Percentiles rank a stretch among this genome's conserved stretches.
Conservation (phyloP, 2,888 invertebrate genomes). For the Philhelius pedissequus region DNA sequence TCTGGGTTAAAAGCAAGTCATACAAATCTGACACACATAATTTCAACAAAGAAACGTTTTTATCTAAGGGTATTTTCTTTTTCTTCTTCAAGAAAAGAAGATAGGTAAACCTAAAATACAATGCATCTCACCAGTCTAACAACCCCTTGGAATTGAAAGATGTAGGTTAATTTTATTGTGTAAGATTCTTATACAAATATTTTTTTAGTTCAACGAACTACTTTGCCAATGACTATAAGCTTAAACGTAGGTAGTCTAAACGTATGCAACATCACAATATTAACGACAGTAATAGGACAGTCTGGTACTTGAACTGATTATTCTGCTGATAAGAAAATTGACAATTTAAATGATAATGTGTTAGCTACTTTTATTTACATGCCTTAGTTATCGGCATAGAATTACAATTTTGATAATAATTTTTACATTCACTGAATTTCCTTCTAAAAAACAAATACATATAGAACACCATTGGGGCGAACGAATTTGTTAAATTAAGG, state of each 20-base stretch:
- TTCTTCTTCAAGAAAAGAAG: neutral
- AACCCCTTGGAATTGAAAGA: neutral
- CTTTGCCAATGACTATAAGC: neutral
- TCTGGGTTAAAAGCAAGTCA: neutral
- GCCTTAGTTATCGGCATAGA: too few species aligned
- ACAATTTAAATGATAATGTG: neutral
- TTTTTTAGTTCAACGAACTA: slow-evolving; percentile 9
- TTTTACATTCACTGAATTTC: too few species aligned
- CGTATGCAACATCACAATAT: too few species aligned
- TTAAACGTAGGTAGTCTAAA: too few species aligned
- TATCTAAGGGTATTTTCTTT: neutral
- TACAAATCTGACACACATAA: neutral
- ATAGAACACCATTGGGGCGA: too few species aligned
- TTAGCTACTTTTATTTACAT: too few species aligned
- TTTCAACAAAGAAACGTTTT: neutral
- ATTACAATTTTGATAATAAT: too few species aligned
- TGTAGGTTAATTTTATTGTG: neutral
- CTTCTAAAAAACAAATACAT: too few species aligned
- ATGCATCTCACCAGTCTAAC: neutral
- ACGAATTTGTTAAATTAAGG: too few species aligned
- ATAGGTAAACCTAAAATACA: neutral
- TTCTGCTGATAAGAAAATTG: neutral
- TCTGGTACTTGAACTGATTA: neutral
- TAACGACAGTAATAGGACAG: neutral
- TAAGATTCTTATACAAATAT: neutral